Evolutionary conservation across 2,113 vertebrate genomes (phyloP).

Genomic region (Cochlearius cochlearius): DNA sequence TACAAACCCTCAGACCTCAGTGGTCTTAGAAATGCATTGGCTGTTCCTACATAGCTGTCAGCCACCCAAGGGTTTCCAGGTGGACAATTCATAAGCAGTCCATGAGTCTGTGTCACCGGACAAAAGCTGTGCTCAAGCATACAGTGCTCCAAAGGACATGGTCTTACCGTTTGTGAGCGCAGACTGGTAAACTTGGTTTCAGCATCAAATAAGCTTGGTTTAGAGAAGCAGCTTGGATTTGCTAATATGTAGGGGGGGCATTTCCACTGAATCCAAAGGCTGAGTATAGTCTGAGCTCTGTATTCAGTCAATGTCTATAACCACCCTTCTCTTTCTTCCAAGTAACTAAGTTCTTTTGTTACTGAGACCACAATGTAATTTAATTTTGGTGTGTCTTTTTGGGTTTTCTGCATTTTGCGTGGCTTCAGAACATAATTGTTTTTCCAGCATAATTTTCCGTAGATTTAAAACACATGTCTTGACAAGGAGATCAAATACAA

Average conservation of each 20-base stretch:
- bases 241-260: neutral
- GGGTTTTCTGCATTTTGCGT: neutral
- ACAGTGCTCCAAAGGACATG: neutral
- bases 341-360: neutral
- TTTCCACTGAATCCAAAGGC: neutral
- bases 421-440: neutral
- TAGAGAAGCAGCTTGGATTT: neutral
- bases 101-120: accelerated
- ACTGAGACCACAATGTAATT: neutral
- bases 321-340: neutral
- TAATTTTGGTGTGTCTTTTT: neutral
- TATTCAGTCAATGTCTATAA: neutral
- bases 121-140: neutral
- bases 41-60: neutral
- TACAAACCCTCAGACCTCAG: neutral
- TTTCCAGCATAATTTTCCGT: neutral
- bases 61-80: neutral
- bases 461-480: neutral
- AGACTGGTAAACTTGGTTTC: neutral
- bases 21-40: neutral
- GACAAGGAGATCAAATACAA: neutral
- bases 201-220: neutral
- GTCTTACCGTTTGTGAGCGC: neutral
- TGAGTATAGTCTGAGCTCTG: neutral
- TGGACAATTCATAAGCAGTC: accelerated